Evolutionary conservation across 2,888 invertebrate species (phyloP).

Genomic region (Lepidonotus clava): DNA sequence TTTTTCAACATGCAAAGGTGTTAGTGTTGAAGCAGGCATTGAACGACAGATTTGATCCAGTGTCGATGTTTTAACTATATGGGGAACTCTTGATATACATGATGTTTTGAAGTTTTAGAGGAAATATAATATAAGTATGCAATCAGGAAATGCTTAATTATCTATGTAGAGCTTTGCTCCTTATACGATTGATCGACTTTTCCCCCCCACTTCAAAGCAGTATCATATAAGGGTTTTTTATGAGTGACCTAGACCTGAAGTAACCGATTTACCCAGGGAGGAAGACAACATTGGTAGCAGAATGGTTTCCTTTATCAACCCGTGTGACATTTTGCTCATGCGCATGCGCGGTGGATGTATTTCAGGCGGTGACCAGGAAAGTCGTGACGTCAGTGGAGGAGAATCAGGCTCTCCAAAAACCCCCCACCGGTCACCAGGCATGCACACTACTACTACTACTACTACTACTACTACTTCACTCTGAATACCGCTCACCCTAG

Average conservation of each 20-base stretch:
- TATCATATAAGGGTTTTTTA: background rate
- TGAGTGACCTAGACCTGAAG: background rate
- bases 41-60: too few relatives aligned
- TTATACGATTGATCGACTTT: background rate
- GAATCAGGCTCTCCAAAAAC: slow-evolving; percentile 32
- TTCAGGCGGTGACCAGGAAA: slow-evolving; percentile 36
- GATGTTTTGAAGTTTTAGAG: background rate
- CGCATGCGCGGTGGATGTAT: slow-evolving; percentile 30
- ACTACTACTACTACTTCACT: too few relatives aligned
- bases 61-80: too few relatives aligned
- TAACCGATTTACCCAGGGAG: too few relatives aligned
- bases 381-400: slow-evolving; percentile 8
- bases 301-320: too few relatives aligned
- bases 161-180: background rate
- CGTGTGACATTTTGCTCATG: too few relatives aligned
- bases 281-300: too few relatives aligned
- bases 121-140: too few relatives aligned
- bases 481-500: background rate
- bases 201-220: background rate
- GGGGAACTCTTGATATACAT: background rate
- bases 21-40: too few relatives aligned
- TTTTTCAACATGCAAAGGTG: too few relatives aligned
- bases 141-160: too few relatives aligned
- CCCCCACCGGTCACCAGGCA: slow-evolving; percentile 39
- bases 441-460: slow-evolving; percentile 34